phyloP scores from a whole-genome alignment of 2,888 invertebrate genomes.

The Dryadula phaetusa region DNA sequence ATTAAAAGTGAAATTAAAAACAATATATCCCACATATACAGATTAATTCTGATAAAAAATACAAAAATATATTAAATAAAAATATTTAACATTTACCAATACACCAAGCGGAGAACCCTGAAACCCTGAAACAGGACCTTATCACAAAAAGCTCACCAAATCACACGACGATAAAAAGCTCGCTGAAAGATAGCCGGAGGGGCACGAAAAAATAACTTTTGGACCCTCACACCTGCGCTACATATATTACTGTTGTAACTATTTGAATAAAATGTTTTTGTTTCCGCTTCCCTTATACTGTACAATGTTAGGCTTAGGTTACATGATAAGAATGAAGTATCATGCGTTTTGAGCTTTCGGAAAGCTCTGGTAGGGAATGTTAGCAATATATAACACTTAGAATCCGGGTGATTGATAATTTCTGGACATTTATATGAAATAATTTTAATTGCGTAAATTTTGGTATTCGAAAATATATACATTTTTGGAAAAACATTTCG shows the following conservation, averaged over 20 bases:
- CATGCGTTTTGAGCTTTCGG: background rate
- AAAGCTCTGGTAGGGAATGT: background rate
- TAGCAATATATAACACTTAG: too few species aligned
- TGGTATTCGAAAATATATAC: too few species aligned
- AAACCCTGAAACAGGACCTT: conserved; percentile 23
- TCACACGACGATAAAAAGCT: conserved; percentile 50
- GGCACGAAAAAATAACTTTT: conserved; percentile 51
- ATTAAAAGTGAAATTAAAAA: too few species aligned
- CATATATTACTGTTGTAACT: conserved; percentile 43
- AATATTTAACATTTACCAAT: background rate
- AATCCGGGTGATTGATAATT: too few species aligned
- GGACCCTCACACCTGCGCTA: conserved; percentile 49
- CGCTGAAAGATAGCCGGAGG: conserved; percentile 50
- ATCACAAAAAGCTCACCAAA: conserved; percentile 41
- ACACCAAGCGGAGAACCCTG: conserved; percentile 10
- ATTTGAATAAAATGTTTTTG: conserved; percentile 45
- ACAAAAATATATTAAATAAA: too few species aligned
- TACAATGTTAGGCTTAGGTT: conserved; percentile 14
- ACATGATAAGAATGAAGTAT: conserved; percentile 15
- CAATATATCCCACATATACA: too few species aligned
- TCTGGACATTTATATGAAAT: too few species aligned
- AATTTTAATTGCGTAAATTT: too few species aligned
- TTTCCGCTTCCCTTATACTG: conserved; percentile 16
- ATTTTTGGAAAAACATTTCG: too few species aligned
- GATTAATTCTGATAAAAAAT: too few species aligned